Evolutionary conservation across 2,797 vertebrate genomes (phyloP).

Genomic region (Columba guinea): DNA sequence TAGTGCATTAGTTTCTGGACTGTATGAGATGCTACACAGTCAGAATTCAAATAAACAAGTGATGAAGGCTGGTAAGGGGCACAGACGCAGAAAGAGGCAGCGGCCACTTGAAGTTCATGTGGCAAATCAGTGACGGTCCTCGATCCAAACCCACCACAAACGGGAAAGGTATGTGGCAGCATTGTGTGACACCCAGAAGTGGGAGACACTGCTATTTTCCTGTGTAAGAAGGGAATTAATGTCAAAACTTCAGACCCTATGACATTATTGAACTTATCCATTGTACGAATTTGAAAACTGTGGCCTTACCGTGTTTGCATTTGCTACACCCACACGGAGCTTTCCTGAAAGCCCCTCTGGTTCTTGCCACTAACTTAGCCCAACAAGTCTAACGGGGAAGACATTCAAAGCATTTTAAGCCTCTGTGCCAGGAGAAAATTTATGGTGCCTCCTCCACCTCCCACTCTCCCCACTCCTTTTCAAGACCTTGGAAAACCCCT

Average conservation of each 20-base stretch:
- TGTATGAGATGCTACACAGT: background rate
- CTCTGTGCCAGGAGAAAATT: background rate
- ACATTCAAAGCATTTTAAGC: background rate
- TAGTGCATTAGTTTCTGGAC: background rate
- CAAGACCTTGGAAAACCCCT: conserved; percentile 15
- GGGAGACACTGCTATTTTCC: background rate
- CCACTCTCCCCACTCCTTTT: background rate
- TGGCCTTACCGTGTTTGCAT: background rate
- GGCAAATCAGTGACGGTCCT: background rate
- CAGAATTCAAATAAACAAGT: background rate
- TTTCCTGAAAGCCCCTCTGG: conserved; percentile 14
- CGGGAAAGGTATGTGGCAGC: background rate
- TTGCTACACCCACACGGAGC: background rate
- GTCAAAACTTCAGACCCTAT: background rate
- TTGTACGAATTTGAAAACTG: background rate
- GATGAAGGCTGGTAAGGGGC: background rate
- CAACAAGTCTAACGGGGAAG: background rate
- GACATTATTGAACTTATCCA: background rate
- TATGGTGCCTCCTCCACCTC: background rate
- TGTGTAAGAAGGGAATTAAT: background rate
- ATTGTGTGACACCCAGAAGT: background rate
- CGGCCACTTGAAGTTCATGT: fast-evolving
- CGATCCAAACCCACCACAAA: background rate
- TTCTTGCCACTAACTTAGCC: background rate
- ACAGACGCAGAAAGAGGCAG: background rate